Percentiles rank a stretch among this genome's conserved stretches.
Conservation (phyloP, 2,113 vertebrate genomes). For the Pseudolaguvia tuberculata region DNA sequence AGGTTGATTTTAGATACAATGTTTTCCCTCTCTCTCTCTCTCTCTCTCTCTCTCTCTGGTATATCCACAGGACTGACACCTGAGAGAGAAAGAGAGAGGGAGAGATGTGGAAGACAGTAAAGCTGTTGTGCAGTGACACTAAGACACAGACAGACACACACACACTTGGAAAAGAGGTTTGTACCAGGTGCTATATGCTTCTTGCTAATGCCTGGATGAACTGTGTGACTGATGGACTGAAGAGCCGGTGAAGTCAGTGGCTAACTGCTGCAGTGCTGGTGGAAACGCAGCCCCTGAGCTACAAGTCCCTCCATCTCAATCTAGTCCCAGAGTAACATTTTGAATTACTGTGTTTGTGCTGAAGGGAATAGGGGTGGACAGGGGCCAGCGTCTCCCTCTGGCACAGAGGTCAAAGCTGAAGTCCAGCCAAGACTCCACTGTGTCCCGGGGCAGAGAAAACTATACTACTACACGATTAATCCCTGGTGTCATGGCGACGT, state of each 20-base stretch:
- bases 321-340: slow-evolving; percentile 10
- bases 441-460: too few relatives aligned
- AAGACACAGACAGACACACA: background rate
- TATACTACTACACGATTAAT: background rate
- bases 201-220: background rate
- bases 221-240: background rate
- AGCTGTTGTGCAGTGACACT: too few relatives aligned
- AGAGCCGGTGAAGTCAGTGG: background rate
- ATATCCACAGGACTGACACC: background rate
- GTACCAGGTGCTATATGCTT: background rate
- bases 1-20: slow-evolving; percentile 2
- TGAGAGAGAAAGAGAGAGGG: background rate
- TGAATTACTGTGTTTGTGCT: slow-evolving; percentile 13
- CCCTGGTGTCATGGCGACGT: background rate
- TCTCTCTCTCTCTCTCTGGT: background rate
- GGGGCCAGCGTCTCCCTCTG: background rate
- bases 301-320: background rate
- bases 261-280: background rate
- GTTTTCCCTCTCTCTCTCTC: background rate
- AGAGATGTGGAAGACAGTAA: too few relatives aligned
- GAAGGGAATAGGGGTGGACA: background rate
- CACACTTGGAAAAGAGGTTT: background rate
- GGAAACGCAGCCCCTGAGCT: slow-evolving; percentile 1
- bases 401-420: background rate
- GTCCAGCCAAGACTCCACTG: background rate